Conservation (phyloP, 2,888 invertebrate genomes). For the Microdon myrmicae region DNA sequence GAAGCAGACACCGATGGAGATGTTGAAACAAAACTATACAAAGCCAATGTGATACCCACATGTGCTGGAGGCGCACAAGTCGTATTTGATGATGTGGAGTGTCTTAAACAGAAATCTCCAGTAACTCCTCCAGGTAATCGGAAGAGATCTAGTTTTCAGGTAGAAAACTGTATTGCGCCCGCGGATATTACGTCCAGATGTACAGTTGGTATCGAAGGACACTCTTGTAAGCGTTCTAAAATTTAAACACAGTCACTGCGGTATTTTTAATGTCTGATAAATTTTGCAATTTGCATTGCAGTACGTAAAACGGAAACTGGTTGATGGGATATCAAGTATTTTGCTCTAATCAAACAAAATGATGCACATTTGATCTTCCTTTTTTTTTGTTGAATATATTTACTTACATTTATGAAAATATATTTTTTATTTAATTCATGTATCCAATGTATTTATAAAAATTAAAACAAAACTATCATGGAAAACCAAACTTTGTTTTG, state of each 20-base stretch:
- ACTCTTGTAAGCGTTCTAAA: slow-evolving; percentile 64
- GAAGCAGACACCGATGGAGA: slow-evolving; percentile 92
- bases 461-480: too few species aligned
- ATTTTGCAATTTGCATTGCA: slow-evolving; percentile 32
- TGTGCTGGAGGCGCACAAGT: slow-evolving; percentile 95
- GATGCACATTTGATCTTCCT: too few species aligned
- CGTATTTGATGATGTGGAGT: slow-evolving; percentile 94
- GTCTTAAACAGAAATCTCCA: slow-evolving; percentile 84
- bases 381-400: too few species aligned
- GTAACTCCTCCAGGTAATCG: slow-evolving; percentile 68
- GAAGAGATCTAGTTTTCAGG: slow-evolving; percentile 64
- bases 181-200: slow-evolving; percentile 64
- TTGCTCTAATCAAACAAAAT: too few species aligned
- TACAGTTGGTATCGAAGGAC: slow-evolving; percentile 66
- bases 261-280: slow-evolving; percentile 19
- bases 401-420: too few species aligned
- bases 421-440: too few species aligned
- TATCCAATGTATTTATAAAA: too few species aligned
- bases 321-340: slow-evolving; percentile 30
- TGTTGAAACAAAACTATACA: slow-evolving; percentile 90
- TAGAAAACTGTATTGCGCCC: slow-evolving; percentile 54
- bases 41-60: slow-evolving; percentile 94
- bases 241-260: slow-evolving; percentile 52
- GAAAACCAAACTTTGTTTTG: too few species aligned
- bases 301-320: slow-evolving; percentile 32